Evolutionary conservation across 2,888 invertebrate genomes (phyloP).

Genomic region (Exephanes ischioxanthus): DNA sequence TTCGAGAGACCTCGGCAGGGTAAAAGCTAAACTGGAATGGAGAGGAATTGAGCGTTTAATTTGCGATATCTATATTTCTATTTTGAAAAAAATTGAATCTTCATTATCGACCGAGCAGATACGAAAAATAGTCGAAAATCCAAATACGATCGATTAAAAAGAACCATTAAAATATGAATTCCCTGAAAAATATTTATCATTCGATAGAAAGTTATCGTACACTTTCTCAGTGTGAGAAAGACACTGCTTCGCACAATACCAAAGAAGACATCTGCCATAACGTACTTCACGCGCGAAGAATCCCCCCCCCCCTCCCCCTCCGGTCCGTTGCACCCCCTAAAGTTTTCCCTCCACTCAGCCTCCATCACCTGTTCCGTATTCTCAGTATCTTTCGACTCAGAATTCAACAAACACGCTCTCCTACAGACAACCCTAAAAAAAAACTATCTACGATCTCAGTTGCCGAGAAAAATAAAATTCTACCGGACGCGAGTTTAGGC

Average conservation of each 20-base stretch:
- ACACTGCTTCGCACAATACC: not conserved
- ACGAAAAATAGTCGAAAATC: not conserved
- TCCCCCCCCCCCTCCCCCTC: not conserved
- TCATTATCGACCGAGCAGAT: no score
- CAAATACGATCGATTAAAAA: not conserved
- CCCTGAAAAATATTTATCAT: not conserved
- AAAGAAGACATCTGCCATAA: not conserved
- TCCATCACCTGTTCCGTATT: slow-evolving; percentile 6
- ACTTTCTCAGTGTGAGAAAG: not conserved
- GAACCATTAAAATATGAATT: not conserved
- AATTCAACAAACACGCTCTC: not conserved
- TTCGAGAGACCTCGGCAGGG: no score
- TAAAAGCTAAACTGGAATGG: no score
- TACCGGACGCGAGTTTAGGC: not conserved
- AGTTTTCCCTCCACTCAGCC: not conserved
- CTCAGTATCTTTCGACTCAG: not conserved
- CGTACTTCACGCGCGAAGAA: not conserved
- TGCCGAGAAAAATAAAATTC: not conserved
- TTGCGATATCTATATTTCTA: no score
- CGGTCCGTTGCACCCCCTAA: not conserved
- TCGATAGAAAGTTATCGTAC: not conserved
- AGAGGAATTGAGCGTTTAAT: no score
- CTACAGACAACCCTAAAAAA: not conserved
- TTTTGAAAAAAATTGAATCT: no score
- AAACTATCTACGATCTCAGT: not conserved